Conservation (phyloP, 2,888 invertebrate species). For the Cephalotes varians region DNA sequence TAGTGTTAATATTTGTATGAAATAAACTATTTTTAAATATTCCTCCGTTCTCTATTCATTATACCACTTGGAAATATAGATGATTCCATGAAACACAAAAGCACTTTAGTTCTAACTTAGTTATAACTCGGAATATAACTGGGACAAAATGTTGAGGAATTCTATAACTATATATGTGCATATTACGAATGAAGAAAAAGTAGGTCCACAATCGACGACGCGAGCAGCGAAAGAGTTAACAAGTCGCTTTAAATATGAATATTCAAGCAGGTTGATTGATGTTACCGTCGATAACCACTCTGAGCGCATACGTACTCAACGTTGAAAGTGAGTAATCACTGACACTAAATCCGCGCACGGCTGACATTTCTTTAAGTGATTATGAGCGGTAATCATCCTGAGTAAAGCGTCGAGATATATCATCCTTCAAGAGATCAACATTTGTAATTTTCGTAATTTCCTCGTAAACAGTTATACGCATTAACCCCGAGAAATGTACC, state of each 20-base stretch:
- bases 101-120: constrained; percentile 4
- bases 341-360: constrained; percentile 50
- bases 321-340: constrained; percentile 55
- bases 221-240: constrained; percentile 19
- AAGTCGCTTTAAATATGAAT: constrained; percentile 45
- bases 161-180: background rate
- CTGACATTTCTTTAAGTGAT: constrained; percentile 57
- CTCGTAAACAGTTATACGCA: constrained; percentile 48
- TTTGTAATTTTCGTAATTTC: constrained; percentile 50
- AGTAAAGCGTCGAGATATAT: constrained; percentile 39
- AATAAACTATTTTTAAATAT: background rate
- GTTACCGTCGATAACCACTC: constrained; percentile 50
- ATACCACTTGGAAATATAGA: background rate
- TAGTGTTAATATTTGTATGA: background rate
- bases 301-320: constrained; percentile 14
- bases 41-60: background rate
- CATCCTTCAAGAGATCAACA: constrained; percentile 44
- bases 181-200: constrained; percentile 31
- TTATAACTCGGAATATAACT: constrained; percentile 7
- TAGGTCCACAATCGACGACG: constrained; percentile 22
- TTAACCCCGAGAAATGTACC: constrained; percentile 45
- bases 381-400: constrained; percentile 45
- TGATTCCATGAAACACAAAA: background rate
- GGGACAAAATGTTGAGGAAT: background rate
- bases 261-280: constrained; percentile 51